Evolutionary conservation across 1,140 invertebrate species (phyloP), one percentile per base, ranked within the genome.

Genomic region (Riptortus pedestris): DNA sequence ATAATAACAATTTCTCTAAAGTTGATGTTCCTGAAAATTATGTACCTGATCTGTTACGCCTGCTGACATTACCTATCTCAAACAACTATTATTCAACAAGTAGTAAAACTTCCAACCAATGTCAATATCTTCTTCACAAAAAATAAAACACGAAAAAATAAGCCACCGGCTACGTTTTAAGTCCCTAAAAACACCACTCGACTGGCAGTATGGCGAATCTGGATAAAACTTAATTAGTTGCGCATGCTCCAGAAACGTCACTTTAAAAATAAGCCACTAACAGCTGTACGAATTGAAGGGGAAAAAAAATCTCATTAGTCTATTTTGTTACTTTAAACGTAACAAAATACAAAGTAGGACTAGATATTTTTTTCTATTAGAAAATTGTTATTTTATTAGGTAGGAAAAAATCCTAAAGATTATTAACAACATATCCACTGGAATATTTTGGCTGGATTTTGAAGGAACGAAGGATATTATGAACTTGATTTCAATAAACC

Each of bases 41-140:
- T 43, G 51, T 67, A 74, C 75, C 73, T 75, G 74, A 67, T 76
- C 74, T 71, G 75, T 73, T 71, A 76, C 73, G 73, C 75, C 72
- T 72, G 75, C 71, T 74, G 74, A 75, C 74, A 75, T 76, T 69
- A 73, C 70, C 70, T 58, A 67, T 64, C 38, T 14, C 28, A 43
- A 62, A 55, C n/a, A 60, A 58, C 20, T 11, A 31, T 48, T 38
- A 22, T 57, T 33, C 16, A 58, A 64, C 28, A 59, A n/a, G n/a
- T 43, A 18, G 24, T 12, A 64, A 29, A 26, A 28, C 14, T 12
- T 58, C 16, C 51, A 28, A 22, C 0, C 52, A 64, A 58, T 58
- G 24, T 45, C n/a, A 43, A 45, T 20, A 58, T 16, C n/a, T 33
- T 63, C 61, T 63, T 14, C 31, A 38, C 31, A 38, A 38, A n/a